Conservation (phyloP, 2,888 invertebrate genomes). For the Eutolmus rufibarbis region DNA sequence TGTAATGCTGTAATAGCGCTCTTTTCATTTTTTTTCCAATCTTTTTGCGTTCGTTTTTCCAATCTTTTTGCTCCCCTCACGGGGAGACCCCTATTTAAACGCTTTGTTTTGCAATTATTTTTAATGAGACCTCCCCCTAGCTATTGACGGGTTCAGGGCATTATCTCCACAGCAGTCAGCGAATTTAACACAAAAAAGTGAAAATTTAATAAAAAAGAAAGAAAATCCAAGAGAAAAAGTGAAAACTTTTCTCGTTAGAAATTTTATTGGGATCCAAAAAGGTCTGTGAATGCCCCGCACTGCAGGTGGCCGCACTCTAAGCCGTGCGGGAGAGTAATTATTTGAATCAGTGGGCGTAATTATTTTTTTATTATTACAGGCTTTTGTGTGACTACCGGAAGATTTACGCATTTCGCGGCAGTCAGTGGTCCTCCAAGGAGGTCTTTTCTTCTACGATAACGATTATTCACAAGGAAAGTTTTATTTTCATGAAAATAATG, state of each 20-base stretch:
- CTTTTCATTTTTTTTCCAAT: background rate
- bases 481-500: background rate
- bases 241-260: conserved; percentile 33
- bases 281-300: background rate
- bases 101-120: conserved; percentile 41
- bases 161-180: background rate
- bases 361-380: conserved; percentile 17
- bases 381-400: background rate
- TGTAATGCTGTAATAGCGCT: background rate
- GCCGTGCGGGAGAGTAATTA: background rate
- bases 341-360: conserved; percentile 7
- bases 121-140: conserved; percentile 29
- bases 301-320: background rate
- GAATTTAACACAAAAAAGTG: background rate
- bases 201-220: background rate
- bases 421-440: background rate
- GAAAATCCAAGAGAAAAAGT: background rate
- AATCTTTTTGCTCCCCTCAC: background rate
- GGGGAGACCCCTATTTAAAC: conserved; percentile 1
- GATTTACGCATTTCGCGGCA: background rate
- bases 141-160: background rate
- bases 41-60: background rate
- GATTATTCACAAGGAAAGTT: background rate
- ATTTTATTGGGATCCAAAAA: conserved; percentile 28
- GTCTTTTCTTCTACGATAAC: background rate